These are phyloP conservation scores for Plutella xylostella DNA, from an alignment of 2,888 invertebrate genomes.

Conservation along the genomic window DNA sequence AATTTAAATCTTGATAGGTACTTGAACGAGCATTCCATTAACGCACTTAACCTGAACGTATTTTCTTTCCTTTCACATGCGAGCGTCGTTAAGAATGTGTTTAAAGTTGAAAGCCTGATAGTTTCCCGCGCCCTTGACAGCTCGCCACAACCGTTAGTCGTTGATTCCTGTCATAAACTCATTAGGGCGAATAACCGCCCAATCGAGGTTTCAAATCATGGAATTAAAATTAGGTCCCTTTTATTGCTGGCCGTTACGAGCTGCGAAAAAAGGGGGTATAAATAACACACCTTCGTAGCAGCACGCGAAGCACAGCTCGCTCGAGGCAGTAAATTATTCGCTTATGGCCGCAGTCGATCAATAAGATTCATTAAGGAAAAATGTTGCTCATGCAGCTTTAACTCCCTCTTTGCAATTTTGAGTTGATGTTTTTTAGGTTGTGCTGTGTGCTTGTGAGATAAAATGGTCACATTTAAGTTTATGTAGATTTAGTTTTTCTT, in stretches of 20 bases:
- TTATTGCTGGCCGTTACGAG: slow-evolving; percentile 65
- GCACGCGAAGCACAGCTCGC: slow-evolving; percentile 49
- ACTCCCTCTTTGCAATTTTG: too few relatives aligned
- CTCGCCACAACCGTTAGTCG: slow-evolving; percentile 44
- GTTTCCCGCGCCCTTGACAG: slow-evolving; percentile 26
- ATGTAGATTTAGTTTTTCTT: too few relatives aligned
- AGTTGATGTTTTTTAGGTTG: too few relatives aligned
- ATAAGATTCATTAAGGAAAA: slow-evolving; percentile 64
- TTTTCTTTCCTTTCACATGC: too few relatives aligned
- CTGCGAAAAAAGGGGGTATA: slow-evolving; percentile 70
- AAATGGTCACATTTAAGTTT: too few relatives aligned
- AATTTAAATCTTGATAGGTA: slow-evolving; percentile 22
- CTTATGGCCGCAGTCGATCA: slow-evolving; percentile 57
- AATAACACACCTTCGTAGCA: slow-evolving; percentile 64
- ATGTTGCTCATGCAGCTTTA: too few relatives aligned
- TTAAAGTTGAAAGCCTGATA: too few relatives aligned
- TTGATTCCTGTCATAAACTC: slow-evolving; percentile 59
- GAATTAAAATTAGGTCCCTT: slow-evolving; percentile 69
- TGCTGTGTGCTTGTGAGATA: too few relatives aligned
- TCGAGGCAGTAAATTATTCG: slow-evolving; percentile 58
- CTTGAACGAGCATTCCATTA: not conserved
- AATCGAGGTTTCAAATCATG: slow-evolving; percentile 69
- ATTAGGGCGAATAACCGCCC: slow-evolving; percentile 65
- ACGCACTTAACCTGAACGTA: too few relatives aligned
- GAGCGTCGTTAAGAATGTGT: too few relatives aligned